Percentiles rank a stretch among this genome's conserved stretches.
phyloP scores from a whole-genome alignment of 2,888 invertebrate genomes.

The Cordilura impudica region DNA sequence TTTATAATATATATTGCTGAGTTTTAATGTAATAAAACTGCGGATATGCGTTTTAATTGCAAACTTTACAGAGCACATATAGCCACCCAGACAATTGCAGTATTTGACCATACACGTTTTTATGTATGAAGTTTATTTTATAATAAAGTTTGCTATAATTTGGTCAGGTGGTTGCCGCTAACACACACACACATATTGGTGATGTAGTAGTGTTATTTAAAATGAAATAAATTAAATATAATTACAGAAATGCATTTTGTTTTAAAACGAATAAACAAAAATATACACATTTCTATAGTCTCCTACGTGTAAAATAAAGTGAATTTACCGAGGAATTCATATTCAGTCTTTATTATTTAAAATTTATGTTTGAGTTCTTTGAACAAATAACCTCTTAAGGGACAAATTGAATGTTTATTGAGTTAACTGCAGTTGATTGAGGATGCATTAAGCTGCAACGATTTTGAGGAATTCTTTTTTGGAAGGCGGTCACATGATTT shows the following conservation, averaged over 20 bases:
- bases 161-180: slow-evolving; percentile 11
- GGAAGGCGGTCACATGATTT: no score
- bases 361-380: no score
- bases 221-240: slow-evolving; percentile 54
- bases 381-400: no score
- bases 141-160: slow-evolving; percentile 17
- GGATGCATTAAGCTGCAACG: no score
- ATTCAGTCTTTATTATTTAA: no score
- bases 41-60: slow-evolving; percentile 63
- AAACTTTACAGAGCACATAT: slow-evolving; percentile 29
- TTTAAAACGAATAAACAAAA: neutral
- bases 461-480: no score
- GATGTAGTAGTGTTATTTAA: slow-evolving; percentile 2
- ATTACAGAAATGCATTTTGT: slow-evolving; percentile 50
- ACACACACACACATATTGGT: neutral
- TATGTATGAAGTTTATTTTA: slow-evolving; percentile 9
- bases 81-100: slow-evolving; percentile 16
- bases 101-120: slow-evolving; percentile 12
- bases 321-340: no score
- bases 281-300: no score
- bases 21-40: slow-evolving; percentile 59
- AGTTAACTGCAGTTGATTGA: no score
- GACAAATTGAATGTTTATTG: no score
- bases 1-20: slow-evolving; percentile 45
- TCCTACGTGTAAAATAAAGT: no score